These are phyloP conservation scores for Euphydryas editha DNA, from an alignment of 2,888 invertebrate genomes.

Conservation along the genomic window DNA sequence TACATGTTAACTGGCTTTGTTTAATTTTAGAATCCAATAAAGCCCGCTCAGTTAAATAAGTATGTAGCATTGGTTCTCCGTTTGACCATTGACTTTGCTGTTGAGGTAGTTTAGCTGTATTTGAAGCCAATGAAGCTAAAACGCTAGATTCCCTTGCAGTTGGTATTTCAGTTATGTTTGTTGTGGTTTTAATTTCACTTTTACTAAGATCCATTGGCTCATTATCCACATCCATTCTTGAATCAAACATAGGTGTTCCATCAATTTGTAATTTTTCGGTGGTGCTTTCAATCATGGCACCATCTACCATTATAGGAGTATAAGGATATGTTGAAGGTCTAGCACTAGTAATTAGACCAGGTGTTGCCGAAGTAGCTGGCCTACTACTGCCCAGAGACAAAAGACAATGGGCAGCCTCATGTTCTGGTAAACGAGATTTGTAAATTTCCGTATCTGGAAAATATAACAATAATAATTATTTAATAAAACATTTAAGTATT, in stretches of 20 bases:
- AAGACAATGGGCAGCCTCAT: slow-evolving; percentile 93
- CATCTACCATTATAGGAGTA: slow-evolving; percentile 68
- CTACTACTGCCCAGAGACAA: slow-evolving; percentile 88
- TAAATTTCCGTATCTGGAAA: slow-evolving; percentile 86
- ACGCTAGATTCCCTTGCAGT: slow-evolving; percentile 86
- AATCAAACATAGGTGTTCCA: slow-evolving; percentile 58
- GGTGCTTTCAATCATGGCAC: slow-evolving; percentile 54
- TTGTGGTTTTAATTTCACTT: slow-evolving; percentile 64
- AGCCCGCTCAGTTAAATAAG: slow-evolving; percentile 89
- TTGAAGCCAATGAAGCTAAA: slow-evolving; percentile 85
- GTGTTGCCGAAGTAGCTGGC: slow-evolving; percentile 76
- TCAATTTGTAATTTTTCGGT: slow-evolving; percentile 59
- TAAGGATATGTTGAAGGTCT: slow-evolving; percentile 89
- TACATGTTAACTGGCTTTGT: slow-evolving; percentile 83
- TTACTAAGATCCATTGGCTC: slow-evolving; percentile 81
- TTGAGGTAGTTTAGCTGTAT: slow-evolving; percentile 84
- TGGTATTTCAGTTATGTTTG: slow-evolving; percentile 80
- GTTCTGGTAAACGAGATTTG: slow-evolving; percentile 89
- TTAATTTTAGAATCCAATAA: slow-evolving; percentile 88
- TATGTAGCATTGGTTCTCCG: slow-evolving; percentile 87
- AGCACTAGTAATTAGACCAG: slow-evolving; percentile 83
- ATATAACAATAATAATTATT: slow-evolving; percentile 23
- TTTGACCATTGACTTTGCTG: slow-evolving; percentile 82
- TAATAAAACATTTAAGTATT: neutral
- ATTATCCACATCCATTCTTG: slow-evolving; percentile 74